Percentiles rank a stretch among this genome's conserved stretches.
These are phyloP conservation scores for Mesaphorura yosii DNA, from an alignment of 1,140 invertebrate species.

Conservation along the genomic window DNA sequence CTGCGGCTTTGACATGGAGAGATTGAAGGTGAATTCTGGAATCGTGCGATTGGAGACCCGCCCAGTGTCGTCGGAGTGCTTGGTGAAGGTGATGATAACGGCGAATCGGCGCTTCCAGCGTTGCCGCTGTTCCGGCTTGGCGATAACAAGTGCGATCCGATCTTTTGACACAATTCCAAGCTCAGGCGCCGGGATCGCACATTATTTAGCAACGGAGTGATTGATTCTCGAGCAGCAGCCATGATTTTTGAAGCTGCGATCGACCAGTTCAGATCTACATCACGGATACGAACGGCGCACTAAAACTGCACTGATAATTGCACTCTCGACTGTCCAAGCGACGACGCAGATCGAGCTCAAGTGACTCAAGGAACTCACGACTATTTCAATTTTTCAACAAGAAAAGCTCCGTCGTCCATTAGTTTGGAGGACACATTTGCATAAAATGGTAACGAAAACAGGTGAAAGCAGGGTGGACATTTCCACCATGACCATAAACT, in stretches of 20 bases:
- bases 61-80: background rate
- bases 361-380: too few relatives aligned
- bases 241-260: constrained; percentile 10
- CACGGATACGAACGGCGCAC: too few relatives aligned
- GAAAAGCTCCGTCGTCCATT: too few relatives aligned
- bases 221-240: constrained; percentile 20
- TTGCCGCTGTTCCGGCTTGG: background rate
- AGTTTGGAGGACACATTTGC: too few relatives aligned
- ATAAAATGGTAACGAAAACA: too few relatives aligned
- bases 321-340: too few relatives aligned
- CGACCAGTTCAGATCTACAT: background rate
- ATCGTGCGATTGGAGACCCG: background rate
- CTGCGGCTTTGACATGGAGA: background rate
- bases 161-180: constrained; percentile 26
- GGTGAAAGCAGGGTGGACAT: too few relatives aligned
- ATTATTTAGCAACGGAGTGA: constrained; percentile 21
- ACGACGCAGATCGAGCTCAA: too few relatives aligned
- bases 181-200: constrained; percentile 11
- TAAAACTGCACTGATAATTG: too few relatives aligned
- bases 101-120: background rate
- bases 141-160: constrained; percentile 12
- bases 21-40: background rate
- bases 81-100: background rate
- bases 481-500: too few relatives aligned
- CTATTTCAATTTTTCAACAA: too few relatives aligned